These are phyloP conservation scores for Melanocharis versteri DNA, from an alignment of 2,113 vertebrate species.

Conservation along the genomic window DNA sequence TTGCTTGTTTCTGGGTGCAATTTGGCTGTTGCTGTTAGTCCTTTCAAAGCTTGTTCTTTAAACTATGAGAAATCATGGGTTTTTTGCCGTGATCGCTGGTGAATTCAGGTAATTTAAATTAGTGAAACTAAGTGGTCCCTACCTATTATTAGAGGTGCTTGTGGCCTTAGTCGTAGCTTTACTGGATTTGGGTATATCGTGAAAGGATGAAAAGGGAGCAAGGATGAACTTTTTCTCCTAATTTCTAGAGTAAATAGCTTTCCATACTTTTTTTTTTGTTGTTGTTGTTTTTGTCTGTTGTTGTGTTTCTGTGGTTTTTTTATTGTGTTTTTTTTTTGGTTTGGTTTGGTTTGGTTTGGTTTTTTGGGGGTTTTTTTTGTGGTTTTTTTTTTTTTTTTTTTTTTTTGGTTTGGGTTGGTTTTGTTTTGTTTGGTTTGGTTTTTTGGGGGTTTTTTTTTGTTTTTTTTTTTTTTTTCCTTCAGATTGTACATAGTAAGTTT, in stretches of 20 bases:
- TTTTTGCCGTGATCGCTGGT: fast-evolving
- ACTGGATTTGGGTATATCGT: background rate
- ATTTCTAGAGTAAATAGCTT: background rate
- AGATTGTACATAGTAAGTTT: background rate
- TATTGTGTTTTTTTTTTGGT: too few species aligned
- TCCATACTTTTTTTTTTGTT: background rate
- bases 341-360: too few species aligned
- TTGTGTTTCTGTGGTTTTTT: too few species aligned
- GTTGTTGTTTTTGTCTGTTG: too few species aligned
- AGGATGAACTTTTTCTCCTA: background rate
- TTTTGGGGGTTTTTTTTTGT: too few species aligned
- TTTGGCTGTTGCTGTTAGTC: background rate
- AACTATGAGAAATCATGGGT: background rate
- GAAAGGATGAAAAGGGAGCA: background rate
- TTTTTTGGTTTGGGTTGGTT: too few species aligned
- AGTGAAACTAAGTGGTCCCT: background rate
- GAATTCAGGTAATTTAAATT: background rate
- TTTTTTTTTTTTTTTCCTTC: background rate
- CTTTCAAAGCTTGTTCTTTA: background rate
- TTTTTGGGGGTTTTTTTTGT: too few species aligned
- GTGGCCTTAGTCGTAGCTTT: background rate
- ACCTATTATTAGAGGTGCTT: background rate
- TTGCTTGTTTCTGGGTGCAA: background rate
- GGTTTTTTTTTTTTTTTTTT: too few species aligned
- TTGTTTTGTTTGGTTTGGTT: too few species aligned